Evolutionary conservation across 2,797 vertebrate species (phyloP), one percentile per base, ranked within the genome.

Genomic region (Urosaurus nigricauda): DNA sequence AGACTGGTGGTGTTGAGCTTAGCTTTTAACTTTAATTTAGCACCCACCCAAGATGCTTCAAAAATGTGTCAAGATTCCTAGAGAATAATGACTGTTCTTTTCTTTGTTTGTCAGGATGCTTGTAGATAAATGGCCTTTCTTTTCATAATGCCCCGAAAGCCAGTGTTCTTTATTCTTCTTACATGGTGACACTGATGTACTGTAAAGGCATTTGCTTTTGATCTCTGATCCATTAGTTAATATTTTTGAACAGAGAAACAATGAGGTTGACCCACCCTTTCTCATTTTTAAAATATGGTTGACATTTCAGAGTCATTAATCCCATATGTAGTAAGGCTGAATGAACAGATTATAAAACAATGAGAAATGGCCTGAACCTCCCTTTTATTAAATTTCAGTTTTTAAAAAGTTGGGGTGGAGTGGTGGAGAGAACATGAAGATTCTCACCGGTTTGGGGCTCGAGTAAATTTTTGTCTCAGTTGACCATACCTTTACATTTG

Each of bases 321-420:
- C 51, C 90, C 84, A 86, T 86, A 88, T 79, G 63, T 78, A 83
- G 85, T 73, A 91, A 26, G 63, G 84, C 53, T 91, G 87, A 86
- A 78, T 86, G 83, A 88, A 88, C 84, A 88, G 79, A 86, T 83
- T 91, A 91, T 86, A 74, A 91, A 88, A 91, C 73, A 86, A 88
- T 79, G 68, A 84, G 74, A 91, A 82, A 40, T 86, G 79, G 35
- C 79, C 63, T 86, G 11, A 77, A 53, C 58, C 80, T 79, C 81
- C n/a, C 63, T 65, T 89, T 84, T 73, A 21, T 83, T 29, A 83
- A 73, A 56, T 65, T 53, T 35, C 75, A 63, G 2, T 73, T 65
- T 88, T 84, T 35, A 68, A 68, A 32, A 68, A 68, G 65, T 32
- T 12, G 29, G 65, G 65, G 26, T 68, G 65, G 5, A 26, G 65